Percentiles rank a stretch among this genome's conserved stretches.
phyloP scores from a whole-genome alignment of 2,797 vertebrate genomes.

The Notolepis coatsorum region DNA sequence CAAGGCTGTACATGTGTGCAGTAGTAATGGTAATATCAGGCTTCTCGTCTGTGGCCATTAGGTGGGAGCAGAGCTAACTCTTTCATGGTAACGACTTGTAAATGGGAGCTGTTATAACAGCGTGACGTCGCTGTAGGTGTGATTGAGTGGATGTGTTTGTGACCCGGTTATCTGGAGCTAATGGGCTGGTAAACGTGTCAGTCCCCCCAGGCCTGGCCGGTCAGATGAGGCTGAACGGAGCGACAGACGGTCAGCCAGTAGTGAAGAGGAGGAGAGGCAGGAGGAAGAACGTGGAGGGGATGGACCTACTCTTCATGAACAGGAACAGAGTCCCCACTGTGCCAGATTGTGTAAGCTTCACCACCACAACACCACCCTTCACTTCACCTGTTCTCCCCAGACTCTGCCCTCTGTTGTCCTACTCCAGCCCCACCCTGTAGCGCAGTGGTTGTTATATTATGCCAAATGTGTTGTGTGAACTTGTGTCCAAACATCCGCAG shows the following conservation, averaged over 20 bases:
- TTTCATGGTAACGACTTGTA: neutral
- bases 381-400: neutral
- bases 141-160: neutral
- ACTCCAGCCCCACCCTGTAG: too few relatives aligned
- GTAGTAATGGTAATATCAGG: neutral
- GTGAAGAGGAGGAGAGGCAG: slow-evolving; percentile 93
- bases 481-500: too few relatives aligned
- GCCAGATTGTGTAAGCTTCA: slow-evolving; percentile 87
- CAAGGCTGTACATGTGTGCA: neutral
- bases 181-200: slow-evolving; percentile 34
- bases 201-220: slow-evolving; percentile 79
- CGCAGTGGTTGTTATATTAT: too few relatives aligned
- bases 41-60: slow-evolving; percentile 34
- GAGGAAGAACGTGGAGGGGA: slow-evolving; percentile 96
- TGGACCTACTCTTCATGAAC: slow-evolving; percentile 94
- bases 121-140: neutral
- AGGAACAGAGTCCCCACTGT: slow-evolving; percentile 79
- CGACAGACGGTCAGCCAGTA: slow-evolving; percentile 87
- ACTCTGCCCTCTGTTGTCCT: too few relatives aligned
- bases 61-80: slow-evolving; percentile 42
- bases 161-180: neutral
- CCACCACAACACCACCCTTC: too few relatives aligned
- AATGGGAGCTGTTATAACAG: neutral
- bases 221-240: slow-evolving; percentile 89
- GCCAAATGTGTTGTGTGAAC: too few relatives aligned